Percentiles rank a stretch among this genome's conserved stretches.
These are phyloP conservation scores for Pampusana beccarii DNA, from an alignment of 2,113 vertebrate genomes.

Conservation along the genomic window DNA sequence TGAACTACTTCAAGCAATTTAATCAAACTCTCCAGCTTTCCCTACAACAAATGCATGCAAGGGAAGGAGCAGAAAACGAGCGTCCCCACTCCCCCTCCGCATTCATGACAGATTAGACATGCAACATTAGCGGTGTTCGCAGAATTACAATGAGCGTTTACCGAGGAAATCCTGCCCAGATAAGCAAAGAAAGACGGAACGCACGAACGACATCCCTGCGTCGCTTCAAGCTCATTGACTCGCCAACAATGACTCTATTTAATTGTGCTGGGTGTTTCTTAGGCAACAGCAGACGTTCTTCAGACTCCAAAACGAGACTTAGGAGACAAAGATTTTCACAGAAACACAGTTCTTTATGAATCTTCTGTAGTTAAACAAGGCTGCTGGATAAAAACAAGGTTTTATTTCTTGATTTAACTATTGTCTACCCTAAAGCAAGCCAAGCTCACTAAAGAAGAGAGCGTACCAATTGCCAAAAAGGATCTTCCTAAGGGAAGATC, in stretches of 20 bases:
- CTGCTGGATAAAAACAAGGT: not conserved
- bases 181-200: not conserved
- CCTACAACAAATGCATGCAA: fast-evolving
- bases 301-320: not conserved
- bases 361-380: not conserved
- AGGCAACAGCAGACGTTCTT: slow-evolving; percentile 10
- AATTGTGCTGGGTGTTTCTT: slow-evolving; percentile 11
- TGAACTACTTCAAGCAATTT: not conserved
- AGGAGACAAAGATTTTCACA: not conserved
- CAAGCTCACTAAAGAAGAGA: not conserved
- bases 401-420: not conserved
- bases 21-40: not conserved
- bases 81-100: not conserved
- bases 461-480: fast-evolving
- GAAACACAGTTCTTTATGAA: not conserved
- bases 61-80: not conserved
- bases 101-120: not conserved
- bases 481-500: not conserved
- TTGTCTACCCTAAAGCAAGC: not conserved
- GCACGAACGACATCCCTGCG: not conserved
- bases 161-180: not conserved
- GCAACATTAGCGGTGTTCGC: not conserved
- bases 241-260: not conserved
- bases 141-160: not conserved
- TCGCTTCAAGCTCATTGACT: not conserved